phyloP scores from a whole-genome alignment of 2,888 invertebrate species.

The Argynnis bischoffii region DNA sequence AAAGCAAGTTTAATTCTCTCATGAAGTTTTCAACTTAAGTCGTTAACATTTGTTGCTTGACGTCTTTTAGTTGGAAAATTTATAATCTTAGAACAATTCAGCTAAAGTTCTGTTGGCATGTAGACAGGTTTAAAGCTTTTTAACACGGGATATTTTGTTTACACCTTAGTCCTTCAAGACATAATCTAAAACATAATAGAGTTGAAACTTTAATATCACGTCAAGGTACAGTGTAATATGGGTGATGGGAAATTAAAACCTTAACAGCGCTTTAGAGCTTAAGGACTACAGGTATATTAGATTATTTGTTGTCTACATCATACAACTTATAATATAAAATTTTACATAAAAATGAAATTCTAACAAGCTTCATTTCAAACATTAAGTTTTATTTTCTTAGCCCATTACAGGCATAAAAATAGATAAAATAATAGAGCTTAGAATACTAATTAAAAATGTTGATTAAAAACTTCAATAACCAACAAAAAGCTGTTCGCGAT shows the following conservation, averaged over 20 bases:
- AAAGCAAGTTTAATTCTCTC: neutral
- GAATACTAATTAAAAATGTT: too few relatives aligned
- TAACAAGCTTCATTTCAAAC: too few relatives aligned
- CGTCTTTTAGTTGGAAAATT: constrained; percentile 10
- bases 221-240: constrained; percentile 8
- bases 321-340: neutral
- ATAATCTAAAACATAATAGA: constrained; percentile 7
- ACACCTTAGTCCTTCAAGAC: neutral
- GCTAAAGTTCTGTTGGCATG: neutral
- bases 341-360: too few relatives aligned
- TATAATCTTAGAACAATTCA: neutral
- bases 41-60: constrained; percentile 9
- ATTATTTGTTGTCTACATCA: neutral
- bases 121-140: constrained; percentile 1
- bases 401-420: too few relatives aligned
- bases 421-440: too few relatives aligned
- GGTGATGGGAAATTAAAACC: neutral
- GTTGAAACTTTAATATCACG: constrained; percentile 7
- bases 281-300: too few relatives aligned
- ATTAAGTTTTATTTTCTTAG: too few relatives aligned
- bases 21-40: constrained; percentile 9
- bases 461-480: too few relatives aligned
- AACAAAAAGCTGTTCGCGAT: too few relatives aligned
- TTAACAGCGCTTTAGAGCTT: neutral
- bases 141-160: neutral